These are phyloP conservation scores for Probosciger aterrimus DNA, from an alignment of 2,113 vertebrate species.

Conservation along the genomic window DNA sequence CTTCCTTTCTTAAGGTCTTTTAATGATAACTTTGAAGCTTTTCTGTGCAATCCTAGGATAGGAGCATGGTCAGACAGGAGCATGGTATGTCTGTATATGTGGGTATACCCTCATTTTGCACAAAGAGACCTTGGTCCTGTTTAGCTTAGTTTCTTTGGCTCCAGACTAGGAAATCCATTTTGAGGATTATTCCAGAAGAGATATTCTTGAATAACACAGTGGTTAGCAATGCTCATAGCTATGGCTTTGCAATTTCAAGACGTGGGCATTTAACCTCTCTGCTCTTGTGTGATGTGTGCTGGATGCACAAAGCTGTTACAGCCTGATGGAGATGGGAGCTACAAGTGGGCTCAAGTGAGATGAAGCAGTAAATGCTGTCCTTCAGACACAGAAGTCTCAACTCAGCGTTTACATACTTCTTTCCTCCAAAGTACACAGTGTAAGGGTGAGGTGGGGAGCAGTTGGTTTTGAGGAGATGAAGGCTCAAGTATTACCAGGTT, in stretches of 20 bases:
- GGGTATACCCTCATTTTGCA: neutral
- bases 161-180: neutral
- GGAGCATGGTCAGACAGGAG: neutral
- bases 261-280: neutral
- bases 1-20: neutral
- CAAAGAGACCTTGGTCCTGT: neutral
- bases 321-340: neutral
- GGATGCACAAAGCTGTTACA: neutral
- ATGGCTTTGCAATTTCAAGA: neutral
- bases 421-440: neutral
- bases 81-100: neutral
- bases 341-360: neutral
- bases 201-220: neutral
- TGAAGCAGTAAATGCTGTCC: neutral
- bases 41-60: neutral
- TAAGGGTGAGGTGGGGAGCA: neutral
- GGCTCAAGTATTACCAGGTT: neutral
- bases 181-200: neutral
- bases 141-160: neutral
- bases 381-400: neutral
- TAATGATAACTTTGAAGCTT: neutral
- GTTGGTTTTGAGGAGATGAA: neutral
- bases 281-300: neutral
- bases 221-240: neutral
- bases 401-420: neutral